Base-by-base conservation (phyloP, 2,797 vertebrate genomes). In the Sebastes kiyomatsui region DNA sequence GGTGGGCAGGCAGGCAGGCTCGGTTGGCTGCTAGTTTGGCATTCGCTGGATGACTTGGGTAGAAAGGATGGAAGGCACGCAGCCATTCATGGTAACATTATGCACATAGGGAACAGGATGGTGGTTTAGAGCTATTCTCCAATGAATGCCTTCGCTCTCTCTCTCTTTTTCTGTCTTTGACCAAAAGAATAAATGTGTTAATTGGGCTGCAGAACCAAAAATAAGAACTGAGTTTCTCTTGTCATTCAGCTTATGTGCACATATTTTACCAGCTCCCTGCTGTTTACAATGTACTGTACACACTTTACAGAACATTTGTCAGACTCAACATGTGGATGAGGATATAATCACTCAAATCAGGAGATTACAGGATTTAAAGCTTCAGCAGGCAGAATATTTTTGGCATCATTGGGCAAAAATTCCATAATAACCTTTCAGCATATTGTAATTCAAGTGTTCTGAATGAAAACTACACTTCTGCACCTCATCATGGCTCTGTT, bases 81-180 rank as follows among this genome's bases (percentile, higher is more conserved):
- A 87, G 91, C 90, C 94, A 95, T 93, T 95, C 93, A 93, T 88
- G 90, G 84, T 85, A 61, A 87, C 84, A 90, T 89, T 90, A 82
- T 85, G 86, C 84, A 80, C 90, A 88, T 13, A 54, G 66, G 68
- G 77, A 83, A 81, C 71, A 79, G 71, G 75, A 86, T 73, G 84
- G 46, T 64, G 77, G 49, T 85, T 88, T 59, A 33, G 11, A 88
- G 67, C 87, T 85, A 79, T 83, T 83, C 80, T 87, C 65, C 71
- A 72, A 25, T 68, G 69, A 82, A 73, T 38, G 69, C 14, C 66
- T 64, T 64, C 12, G 64, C 30, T 30, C 78, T 55, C 30, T 54
- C 33, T 54, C 28, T 66, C 46, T 52, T n/a, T 52, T 23, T 88
- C 62, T 28, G 10, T 38, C 20, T 85, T 55, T 54, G 12, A 79